phyloP scores from a whole-genome alignment of 1,140 invertebrate species.

The Hormaphis cornu region DNA sequence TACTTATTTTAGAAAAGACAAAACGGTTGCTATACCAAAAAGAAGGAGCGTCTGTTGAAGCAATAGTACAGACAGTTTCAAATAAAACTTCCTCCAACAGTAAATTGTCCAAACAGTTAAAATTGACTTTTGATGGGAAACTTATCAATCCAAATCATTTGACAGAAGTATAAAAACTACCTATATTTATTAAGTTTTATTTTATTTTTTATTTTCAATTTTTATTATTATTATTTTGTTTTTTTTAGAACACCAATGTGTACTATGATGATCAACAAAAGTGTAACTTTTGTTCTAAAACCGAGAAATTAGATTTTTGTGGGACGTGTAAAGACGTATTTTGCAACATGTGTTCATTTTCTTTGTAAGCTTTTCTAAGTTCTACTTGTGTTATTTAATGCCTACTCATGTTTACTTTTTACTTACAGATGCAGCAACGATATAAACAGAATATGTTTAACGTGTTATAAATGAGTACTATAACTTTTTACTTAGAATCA shows the following conservation, averaged over 20 bases:
- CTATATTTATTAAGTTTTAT: not conserved
- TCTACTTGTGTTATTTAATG: too few species aligned
- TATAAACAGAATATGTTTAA: not conserved
- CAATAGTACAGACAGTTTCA: not conserved
- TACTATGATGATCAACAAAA: not conserved
- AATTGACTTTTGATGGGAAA: slow-evolving; percentile 11
- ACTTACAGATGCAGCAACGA: not conserved
- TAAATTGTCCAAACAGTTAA: slow-evolving; percentile 1
- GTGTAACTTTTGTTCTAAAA: slow-evolving; percentile 10
- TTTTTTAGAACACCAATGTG: not conserved
- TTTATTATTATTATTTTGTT: not conserved
- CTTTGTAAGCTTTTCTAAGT: slow-evolving; percentile 16
- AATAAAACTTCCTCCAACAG: not conserved
- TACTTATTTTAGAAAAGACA: slow-evolving; percentile 8
- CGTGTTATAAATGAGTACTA: slow-evolving; percentile 7
- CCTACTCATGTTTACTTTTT: not conserved
- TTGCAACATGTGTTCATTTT: slow-evolving; percentile 23
- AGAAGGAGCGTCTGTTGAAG: not conserved
- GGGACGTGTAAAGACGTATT: not conserved
- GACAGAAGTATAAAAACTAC: not conserved
- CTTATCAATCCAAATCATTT: not conserved
- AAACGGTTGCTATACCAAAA: not conserved
- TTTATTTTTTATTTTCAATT: not conserved
- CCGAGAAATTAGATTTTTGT: slow-evolving; percentile 10
- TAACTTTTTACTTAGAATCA: not conserved